These are phyloP conservation scores for Coelopa frigida DNA, from an alignment of 1,140 invertebrate genomes.

Conservation along the genomic window DNA sequence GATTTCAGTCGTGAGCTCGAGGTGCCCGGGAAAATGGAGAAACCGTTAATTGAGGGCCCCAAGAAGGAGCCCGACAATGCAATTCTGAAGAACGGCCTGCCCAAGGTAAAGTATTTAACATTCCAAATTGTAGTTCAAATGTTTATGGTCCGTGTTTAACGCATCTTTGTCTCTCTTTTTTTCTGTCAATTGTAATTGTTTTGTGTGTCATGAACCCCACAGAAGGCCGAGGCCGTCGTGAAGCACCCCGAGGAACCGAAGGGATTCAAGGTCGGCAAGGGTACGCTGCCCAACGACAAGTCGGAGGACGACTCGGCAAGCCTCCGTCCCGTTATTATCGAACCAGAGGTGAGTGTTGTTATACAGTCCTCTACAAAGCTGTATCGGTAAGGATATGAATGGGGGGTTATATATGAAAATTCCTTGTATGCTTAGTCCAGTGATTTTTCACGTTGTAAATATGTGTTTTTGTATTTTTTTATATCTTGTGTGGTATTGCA, in stretches of 20 bases:
- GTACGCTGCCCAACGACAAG: conserved; percentile 33
- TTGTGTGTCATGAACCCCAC: neutral
- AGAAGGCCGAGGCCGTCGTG: conserved; percentile 14
- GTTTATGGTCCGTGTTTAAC: no score
- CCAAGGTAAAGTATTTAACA: conserved; percentile 24
- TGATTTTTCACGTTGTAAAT: no score
- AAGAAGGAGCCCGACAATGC: conserved; percentile 23
- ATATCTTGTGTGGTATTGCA: no score
- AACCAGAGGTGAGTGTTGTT: conserved; percentile 39
- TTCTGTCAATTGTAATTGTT: neutral
- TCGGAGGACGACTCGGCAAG: conserved; percentile 21
- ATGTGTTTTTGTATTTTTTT: no score
- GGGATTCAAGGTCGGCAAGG: conserved; percentile 32
- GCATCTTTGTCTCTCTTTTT: no score
- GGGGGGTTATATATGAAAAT: no score
- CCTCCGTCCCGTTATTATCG: conserved; percentile 39
- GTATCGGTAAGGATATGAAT: no score
- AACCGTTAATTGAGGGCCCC: conserved; percentile 24
- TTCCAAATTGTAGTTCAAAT: neutral
- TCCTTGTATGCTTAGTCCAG: no score
- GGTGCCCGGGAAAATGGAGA: conserved; percentile 40
- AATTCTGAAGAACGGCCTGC: conserved; percentile 26
- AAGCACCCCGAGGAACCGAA: conserved; percentile 21
- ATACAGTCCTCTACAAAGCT: no score
- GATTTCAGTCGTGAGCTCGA: conserved; percentile 35